These are phyloP conservation scores for Rhinogobius similis DNA, from an alignment of 2,113 vertebrate genomes.

Conservation along the genomic window DNA sequence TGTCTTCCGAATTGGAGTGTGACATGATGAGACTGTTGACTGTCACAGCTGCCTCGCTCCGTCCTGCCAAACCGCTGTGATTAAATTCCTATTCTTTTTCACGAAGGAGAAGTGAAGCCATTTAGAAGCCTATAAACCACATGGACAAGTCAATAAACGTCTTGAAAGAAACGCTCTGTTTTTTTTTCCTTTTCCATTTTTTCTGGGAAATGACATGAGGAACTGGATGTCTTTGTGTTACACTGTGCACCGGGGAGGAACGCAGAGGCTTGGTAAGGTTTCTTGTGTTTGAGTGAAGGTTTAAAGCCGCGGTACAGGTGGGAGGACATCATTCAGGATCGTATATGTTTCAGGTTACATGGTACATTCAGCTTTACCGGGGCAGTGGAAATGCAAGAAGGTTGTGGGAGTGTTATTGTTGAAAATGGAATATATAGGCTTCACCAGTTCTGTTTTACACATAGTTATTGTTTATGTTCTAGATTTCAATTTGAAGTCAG, in stretches of 20 bases:
- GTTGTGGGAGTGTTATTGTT: neutral
- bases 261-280: conserved; percentile 1
- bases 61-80: conserved; percentile 59
- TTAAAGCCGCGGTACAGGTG: conserved; percentile 1
- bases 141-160: conserved; percentile 61
- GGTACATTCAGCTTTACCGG: neutral
- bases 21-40: conserved; percentile 68
- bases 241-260: conserved; percentile 8
- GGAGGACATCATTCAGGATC: conserved; percentile 2
- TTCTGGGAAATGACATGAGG: conserved; percentile 39
- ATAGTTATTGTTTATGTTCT: neutral
- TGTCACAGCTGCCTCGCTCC: conserved; percentile 61
- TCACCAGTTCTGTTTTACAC: neutral
- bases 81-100: conserved; percentile 63
- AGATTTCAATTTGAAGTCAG: neutral
- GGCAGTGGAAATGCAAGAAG: neutral
- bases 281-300: conserved; percentile 8
- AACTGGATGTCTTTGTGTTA: conserved; percentile 40
- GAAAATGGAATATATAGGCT: neutral
- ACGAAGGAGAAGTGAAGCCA: conserved; percentile 52
- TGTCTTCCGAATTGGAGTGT: conserved; percentile 45
- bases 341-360: neutral
- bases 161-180: conserved; percentile 50
- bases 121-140: conserved; percentile 65
- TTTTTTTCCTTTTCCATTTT: conserved; percentile 28